These are phyloP conservation scores for Pachliopta kotzebuea DNA, from an alignment of 2,888 invertebrate genomes.

Conservation along the genomic window DNA sequence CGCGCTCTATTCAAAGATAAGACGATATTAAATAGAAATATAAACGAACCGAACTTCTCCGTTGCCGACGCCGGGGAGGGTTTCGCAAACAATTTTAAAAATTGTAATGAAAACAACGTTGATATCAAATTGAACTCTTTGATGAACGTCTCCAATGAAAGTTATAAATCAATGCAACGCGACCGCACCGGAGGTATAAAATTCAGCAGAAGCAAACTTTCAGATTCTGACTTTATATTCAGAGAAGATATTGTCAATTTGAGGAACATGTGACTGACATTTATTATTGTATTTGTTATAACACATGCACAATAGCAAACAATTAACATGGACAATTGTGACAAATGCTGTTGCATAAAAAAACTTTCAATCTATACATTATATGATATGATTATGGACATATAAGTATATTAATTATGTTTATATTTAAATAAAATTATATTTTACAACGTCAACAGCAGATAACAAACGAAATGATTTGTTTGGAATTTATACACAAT, in stretches of 20 bases:
- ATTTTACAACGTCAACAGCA: too few species aligned
- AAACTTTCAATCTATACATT: too few species aligned
- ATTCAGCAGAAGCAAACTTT: slow-evolving; percentile 10
- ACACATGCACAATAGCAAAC: too few species aligned
- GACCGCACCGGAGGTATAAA: not conserved
- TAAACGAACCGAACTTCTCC: not conserved
- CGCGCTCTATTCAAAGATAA: not conserved
- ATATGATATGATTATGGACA: too few species aligned
- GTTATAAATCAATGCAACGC: slow-evolving; percentile 3
- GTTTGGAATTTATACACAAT: too few species aligned
- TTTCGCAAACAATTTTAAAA: not conserved
- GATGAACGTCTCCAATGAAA: not conserved
- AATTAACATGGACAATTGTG: too few species aligned
- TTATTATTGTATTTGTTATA: not conserved
- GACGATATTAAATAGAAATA: not conserved
- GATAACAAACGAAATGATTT: too few species aligned
- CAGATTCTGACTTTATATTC: slow-evolving; percentile 11
- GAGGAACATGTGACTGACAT: slow-evolving; percentile 16
- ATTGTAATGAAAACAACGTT: not conserved
- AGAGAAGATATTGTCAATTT: slow-evolving; percentile 8
- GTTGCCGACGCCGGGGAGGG: not conserved
- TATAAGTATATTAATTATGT: too few species aligned
- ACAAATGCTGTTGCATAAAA: too few species aligned
- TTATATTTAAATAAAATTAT: too few species aligned
- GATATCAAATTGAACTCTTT: not conserved